These are phyloP conservation scores for Bergia sp. DNA, from an alignment of 92 coral and sea anemone species.

Conservation along the genomic window DNA sequence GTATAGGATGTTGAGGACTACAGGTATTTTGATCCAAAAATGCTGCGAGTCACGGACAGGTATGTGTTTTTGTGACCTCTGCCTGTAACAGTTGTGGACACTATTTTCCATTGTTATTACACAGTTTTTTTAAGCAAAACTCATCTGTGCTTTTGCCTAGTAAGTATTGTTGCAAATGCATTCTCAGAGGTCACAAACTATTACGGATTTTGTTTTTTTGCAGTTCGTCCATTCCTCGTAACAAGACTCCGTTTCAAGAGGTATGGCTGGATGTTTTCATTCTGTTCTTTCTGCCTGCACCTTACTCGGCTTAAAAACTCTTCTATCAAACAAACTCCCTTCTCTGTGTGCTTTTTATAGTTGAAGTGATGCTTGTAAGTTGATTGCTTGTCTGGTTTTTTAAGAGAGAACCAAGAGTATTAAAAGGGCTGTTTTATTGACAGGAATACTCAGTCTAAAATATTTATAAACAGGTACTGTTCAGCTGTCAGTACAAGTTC, in stretches of 20 bases:
- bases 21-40: slow-evolving; percentile 97
- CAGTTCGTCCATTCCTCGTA: slow-evolving; percentile 89
- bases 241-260: slow-evolving; percentile 97
- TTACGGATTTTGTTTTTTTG: slow-evolving; percentile 3
- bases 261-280: slow-evolving; percentile 40
- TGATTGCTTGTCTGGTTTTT: too few species aligned
- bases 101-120: background rate
- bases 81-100: background rate
- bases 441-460: too few species aligned
- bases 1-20: slow-evolving; percentile 89
- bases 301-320: background rate
- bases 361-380: too few species aligned
- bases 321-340: too few species aligned
- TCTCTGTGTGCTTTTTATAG: too few species aligned
- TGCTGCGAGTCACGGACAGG: slow-evolving; percentile 96
- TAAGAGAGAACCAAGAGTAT: too few species aligned
- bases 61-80: slow-evolving; percentile 7
- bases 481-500: too few species aligned
- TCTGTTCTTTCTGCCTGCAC: background rate
- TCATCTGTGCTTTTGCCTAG: background rate
- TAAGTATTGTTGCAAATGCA: background rate
- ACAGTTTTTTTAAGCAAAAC: background rate
- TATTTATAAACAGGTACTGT: too few species aligned
- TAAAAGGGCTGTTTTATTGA: too few species aligned
- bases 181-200: background rate